phyloP scores from a whole-genome alignment of 2,888 invertebrate genomes.

The Ormyrus rosae region DNA sequence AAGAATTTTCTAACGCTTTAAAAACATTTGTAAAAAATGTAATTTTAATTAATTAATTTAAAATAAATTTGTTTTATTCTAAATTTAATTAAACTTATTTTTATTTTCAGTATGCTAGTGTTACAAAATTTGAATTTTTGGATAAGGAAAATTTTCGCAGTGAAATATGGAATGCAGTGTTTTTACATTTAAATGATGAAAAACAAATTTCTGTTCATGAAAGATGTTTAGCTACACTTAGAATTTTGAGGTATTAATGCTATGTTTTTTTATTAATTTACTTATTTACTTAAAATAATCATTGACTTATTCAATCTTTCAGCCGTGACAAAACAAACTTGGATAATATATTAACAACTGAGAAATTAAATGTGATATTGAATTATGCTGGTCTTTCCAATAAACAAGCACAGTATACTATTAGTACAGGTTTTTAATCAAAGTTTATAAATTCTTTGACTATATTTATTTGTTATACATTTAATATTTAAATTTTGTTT shows the following conservation, averaged over 20 bases:
- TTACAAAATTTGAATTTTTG: slow-evolving; percentile 81
- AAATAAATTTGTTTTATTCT: slow-evolving; percentile 1
- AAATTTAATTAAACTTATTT: slow-evolving; percentile 37
- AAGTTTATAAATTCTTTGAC: neutral
- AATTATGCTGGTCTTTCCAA: slow-evolving; percentile 80
- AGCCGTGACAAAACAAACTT: slow-evolving; percentile 88
- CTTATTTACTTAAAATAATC: slow-evolving; percentile 34
- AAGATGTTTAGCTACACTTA: slow-evolving; percentile 79
- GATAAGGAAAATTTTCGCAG: slow-evolving; percentile 77
- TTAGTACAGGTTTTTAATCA: slow-evolving; percentile 34
- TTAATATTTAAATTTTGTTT: slow-evolving; percentile 43
- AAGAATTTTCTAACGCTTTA: slow-evolving; percentile 66
- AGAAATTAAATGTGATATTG: slow-evolving; percentile 83
- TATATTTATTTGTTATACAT: slow-evolving; percentile 23
- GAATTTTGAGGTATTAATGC: slow-evolving; percentile 81
- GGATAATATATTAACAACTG: slow-evolving; percentile 82
- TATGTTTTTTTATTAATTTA: slow-evolving; percentile 23
- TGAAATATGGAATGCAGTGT: slow-evolving; percentile 81
- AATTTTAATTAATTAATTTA: slow-evolving; percentile 58
- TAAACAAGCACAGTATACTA: slow-evolving; percentile 34
- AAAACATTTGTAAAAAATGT: slow-evolving; percentile 76
- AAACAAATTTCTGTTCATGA: slow-evolving; percentile 76
- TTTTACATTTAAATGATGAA: slow-evolving; percentile 78
- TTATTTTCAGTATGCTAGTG: slow-evolving; percentile 77
- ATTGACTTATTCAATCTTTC: slow-evolving; percentile 64